Conservation (phyloP, 2,888 invertebrate species). For the Agrotis puta region DNA sequence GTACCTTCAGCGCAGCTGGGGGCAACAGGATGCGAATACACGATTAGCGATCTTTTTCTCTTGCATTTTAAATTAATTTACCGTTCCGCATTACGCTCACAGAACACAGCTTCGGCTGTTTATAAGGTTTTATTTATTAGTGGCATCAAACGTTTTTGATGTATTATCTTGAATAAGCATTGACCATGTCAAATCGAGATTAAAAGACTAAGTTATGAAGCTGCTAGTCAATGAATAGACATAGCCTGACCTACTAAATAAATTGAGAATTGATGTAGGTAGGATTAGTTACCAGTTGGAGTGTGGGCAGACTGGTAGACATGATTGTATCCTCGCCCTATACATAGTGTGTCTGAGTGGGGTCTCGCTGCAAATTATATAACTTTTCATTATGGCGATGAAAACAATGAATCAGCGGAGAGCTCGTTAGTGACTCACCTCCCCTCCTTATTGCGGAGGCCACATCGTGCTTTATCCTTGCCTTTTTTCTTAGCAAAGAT, state of each 20-base stretch:
- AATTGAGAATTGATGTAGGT: slow-evolving; percentile 41
- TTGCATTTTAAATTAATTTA: slow-evolving; percentile 43
- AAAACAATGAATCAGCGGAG: slow-evolving; percentile 84
- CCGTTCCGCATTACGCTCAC: slow-evolving; percentile 28
- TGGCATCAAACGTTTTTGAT: slow-evolving; percentile 1
- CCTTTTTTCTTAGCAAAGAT: slow-evolving; percentile 52
- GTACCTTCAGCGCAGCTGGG: slow-evolving; percentile 59
- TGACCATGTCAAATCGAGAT: not conserved
- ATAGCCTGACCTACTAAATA: slow-evolving; percentile 36
- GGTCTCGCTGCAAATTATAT: slow-evolving; percentile 67
- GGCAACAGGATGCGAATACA: slow-evolving; percentile 62
- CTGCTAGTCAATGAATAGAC: slow-evolving; percentile 4
- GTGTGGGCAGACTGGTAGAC: slow-evolving; percentile 40
- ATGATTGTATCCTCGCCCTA: slow-evolving; percentile 48
- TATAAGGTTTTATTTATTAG: slow-evolving; percentile 22
- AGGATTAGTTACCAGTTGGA: slow-evolving; percentile 5
- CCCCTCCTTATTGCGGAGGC: slow-evolving; percentile 55
- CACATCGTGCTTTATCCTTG: slow-evolving; percentile 57
- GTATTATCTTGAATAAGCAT: not conserved
- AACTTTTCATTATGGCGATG: slow-evolving; percentile 75
- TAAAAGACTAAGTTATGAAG: slow-evolving; percentile 15
- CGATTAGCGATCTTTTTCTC: slow-evolving; percentile 55
- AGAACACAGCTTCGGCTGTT: slow-evolving; percentile 38
- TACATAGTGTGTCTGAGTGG: slow-evolving; percentile 45
- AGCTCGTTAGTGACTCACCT: slow-evolving; percentile 81